Conservation (phyloP, 2,797 vertebrate species). For the Erithacus rubecula region DNA sequence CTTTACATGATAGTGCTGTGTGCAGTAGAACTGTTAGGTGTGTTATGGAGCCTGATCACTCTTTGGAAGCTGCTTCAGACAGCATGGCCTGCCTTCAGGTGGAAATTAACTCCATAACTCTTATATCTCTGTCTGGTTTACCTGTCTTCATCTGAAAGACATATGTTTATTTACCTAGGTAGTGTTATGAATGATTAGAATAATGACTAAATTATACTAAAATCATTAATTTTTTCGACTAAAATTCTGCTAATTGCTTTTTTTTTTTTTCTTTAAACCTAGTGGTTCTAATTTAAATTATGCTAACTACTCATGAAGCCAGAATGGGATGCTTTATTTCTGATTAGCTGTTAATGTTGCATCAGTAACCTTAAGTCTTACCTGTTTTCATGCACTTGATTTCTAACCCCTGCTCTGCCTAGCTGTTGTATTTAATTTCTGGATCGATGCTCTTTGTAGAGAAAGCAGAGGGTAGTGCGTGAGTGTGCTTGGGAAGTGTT, state of each 20-base stretch:
- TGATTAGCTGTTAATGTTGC: not conserved
- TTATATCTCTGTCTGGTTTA: not conserved
- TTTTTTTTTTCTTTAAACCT: not conserved
- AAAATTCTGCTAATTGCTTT: not conserved
- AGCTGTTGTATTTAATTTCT: not conserved
- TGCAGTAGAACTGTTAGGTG: not conserved
- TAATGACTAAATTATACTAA: not conserved
- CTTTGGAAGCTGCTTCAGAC: not conserved
- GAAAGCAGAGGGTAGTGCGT: fast-evolving
- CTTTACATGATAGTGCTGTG: fast-evolving
- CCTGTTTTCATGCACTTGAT: not conserved
- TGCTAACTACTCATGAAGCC: not conserved
- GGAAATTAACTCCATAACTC: fast-evolving
- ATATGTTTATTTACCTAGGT: not conserved
- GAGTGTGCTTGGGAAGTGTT: not conserved
- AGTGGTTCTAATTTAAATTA: not conserved
- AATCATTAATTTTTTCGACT: not conserved
- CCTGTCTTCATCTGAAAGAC: not conserved
- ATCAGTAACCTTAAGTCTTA: not conserved
- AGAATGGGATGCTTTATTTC: not conserved
- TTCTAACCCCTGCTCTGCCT: not conserved
- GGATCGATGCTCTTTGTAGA: not conserved
- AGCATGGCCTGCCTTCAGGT: not conserved
- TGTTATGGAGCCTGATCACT: not conserved
- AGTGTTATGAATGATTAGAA: not conserved